phyloP scores from a whole-genome alignment of 2,888 invertebrate genomes.

The Dicyrtomina minuta region DNA sequence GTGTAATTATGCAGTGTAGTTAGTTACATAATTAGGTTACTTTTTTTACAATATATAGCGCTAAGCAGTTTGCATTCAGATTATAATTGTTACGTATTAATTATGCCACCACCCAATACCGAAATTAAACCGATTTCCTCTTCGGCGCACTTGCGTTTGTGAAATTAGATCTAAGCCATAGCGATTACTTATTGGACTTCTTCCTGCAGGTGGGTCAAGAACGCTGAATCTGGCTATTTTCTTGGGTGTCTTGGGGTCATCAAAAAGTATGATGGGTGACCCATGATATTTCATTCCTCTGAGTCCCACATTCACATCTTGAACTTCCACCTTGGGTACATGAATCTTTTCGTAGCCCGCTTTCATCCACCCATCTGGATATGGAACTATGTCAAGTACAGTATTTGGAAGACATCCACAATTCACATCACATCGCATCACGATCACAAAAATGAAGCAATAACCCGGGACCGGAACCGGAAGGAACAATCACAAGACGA shows the following conservation, averaged over 20 bases:
- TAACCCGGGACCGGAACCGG: too few species aligned
- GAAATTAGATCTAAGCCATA: background rate
- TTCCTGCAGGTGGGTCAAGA: slow-evolving; percentile 45
- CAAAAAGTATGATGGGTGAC: slow-evolving; percentile 47
- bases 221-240: slow-evolving; percentile 51
- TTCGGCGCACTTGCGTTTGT: too few species aligned
- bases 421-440: background rate
- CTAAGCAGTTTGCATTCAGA: too few species aligned
- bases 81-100: too few species aligned
- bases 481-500: too few species aligned
- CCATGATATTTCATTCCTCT: slow-evolving; percentile 37
- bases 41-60: too few species aligned
- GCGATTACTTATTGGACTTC: background rate
- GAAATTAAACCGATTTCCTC: too few species aligned
- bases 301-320: slow-evolving; percentile 30
- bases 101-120: too few species aligned
- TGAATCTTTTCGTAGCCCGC: slow-evolving; percentile 31
- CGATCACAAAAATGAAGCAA: too few species aligned
- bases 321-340: slow-evolving; percentile 32
- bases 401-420: slow-evolving; percentile 19
- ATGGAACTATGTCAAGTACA: slow-evolving; percentile 42
- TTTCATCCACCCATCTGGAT: slow-evolving; percentile 51
- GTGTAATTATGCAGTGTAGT: too few species aligned
- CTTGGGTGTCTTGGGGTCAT: slow-evolving; percentile 42
- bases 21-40: too few species aligned